Evolutionary conservation across 1,140 invertebrate species (phyloP).

Genomic region (Zeugodacus cucurbitae): DNA sequence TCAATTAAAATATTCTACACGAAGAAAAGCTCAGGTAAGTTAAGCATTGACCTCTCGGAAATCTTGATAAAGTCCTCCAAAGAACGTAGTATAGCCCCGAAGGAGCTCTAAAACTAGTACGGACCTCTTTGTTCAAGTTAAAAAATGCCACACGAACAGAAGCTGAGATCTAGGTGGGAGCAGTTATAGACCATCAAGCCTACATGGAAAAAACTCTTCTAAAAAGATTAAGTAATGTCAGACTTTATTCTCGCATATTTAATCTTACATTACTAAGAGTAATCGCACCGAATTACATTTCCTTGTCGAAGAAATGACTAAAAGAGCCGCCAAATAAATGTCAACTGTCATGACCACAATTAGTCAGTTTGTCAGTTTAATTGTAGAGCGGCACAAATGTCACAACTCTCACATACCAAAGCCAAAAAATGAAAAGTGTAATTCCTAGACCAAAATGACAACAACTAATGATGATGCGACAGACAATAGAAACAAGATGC

Average conservation of each 20-base stretch:
- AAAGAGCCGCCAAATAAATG: not conserved
- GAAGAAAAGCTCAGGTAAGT: no score
- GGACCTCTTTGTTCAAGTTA: no score
- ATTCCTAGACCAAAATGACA: not conserved
- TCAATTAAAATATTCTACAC: no score
- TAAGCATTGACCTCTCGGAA: no score
- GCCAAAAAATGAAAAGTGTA: not conserved
- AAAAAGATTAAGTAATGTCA: no score
- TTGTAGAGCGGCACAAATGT: not conserved
- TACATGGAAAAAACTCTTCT: no score
- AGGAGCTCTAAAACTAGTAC: no score
- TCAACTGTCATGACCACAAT: constrained; percentile 26
- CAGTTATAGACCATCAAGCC: no score
- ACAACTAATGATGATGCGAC: not conserved
- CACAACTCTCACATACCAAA: not conserved
- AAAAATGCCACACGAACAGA: no score
- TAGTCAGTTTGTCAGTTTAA: not conserved
- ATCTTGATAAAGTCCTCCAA: no score
- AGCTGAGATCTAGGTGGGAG: no score
- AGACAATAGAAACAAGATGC: not conserved
- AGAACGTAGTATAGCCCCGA: no score
- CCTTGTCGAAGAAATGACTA: not conserved
- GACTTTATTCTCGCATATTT: not conserved
- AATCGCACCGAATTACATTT: not conserved
- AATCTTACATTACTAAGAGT: not conserved